Conservation (phyloP, 2,888 invertebrate species). For the Diarsia mendica region DNA sequence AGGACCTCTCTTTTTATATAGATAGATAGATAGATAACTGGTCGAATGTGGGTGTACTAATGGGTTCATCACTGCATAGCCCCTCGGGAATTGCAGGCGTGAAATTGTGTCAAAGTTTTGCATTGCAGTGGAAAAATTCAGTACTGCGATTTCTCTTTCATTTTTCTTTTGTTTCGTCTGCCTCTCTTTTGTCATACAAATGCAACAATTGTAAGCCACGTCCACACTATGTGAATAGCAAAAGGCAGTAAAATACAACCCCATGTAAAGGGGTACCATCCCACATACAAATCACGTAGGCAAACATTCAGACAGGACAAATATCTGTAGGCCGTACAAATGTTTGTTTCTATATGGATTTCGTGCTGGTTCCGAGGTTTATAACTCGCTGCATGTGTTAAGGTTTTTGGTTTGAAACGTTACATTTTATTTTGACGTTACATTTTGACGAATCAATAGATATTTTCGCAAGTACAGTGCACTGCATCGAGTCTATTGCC, state of each 20-base stretch:
- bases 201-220: not conserved
- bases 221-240: conserved; percentile 14
- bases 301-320: conserved; percentile 44
- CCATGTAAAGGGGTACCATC: conserved; percentile 8
- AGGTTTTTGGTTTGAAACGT: not conserved
- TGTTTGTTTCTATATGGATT: conserved; percentile 38
- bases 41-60: too few relatives aligned
- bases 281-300: conserved; percentile 47
- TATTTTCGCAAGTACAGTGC: too few relatives aligned
- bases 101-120: too few relatives aligned
- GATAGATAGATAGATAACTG: too few relatives aligned
- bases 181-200: conserved; percentile 6
- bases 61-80: too few relatives aligned
- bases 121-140: too few relatives aligned
- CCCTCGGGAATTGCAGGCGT: too few relatives aligned
- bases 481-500: too few relatives aligned
- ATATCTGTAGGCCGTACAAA: conserved; percentile 44
- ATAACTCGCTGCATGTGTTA: not conserved
- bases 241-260: conserved; percentile 23
- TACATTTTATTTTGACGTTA: too few relatives aligned
- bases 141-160: not conserved
- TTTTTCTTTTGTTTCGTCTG: not conserved
- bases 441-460: too few relatives aligned
- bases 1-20: too few relatives aligned
- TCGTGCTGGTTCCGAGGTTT: conserved; percentile 17